phyloP scores from a whole-genome alignment of 1,140 invertebrate genomes.

The Anastatus disparis region DNA sequence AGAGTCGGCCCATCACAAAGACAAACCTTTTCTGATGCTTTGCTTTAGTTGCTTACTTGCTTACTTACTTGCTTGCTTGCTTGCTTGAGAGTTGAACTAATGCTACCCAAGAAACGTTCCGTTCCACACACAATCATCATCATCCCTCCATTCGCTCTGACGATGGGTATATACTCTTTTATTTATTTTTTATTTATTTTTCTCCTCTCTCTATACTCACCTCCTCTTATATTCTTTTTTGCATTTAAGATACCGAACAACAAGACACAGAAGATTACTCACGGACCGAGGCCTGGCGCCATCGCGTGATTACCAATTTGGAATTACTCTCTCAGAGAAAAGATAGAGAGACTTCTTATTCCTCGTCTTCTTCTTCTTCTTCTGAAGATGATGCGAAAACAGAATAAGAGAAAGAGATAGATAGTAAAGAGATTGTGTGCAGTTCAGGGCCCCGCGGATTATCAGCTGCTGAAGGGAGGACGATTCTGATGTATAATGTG shows the following conservation, averaged over 20 bases:
- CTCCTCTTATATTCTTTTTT: background rate
- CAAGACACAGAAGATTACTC: slow-evolving; percentile 65
- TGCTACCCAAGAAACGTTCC: slow-evolving; percentile 57
- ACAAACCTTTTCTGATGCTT: slow-evolving; percentile 64
- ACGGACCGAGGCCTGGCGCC: slow-evolving; percentile 66
- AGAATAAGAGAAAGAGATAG: too few relatives aligned
- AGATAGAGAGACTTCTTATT: slow-evolving; percentile 17
- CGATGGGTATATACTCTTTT: too few relatives aligned
- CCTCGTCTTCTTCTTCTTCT: too few relatives aligned
- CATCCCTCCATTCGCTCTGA: slow-evolving; percentile 43
- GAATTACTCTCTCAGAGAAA: slow-evolving; percentile 58
- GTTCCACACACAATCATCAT: slow-evolving; percentile 61
- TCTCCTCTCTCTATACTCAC: background rate
- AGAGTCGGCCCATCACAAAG: slow-evolving; percentile 64
- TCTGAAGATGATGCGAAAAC: slow-evolving; percentile 52
- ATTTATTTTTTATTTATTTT: background rate
- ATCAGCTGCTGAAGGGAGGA: slow-evolving; percentile 50
- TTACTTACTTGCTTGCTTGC: too few relatives aligned
- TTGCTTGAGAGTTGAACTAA: too few relatives aligned
- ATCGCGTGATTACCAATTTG: slow-evolving; percentile 69
- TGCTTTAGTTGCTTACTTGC: too few relatives aligned
- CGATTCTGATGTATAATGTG: slow-evolving; percentile 44
- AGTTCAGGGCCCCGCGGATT: slow-evolving; percentile 49
- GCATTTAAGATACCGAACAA: slow-evolving; percentile 49
- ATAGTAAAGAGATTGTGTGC: too few relatives aligned